phyloP scores from a whole-genome alignment of 2,888 invertebrate species.

The Luperina nickerlii region DNA sequence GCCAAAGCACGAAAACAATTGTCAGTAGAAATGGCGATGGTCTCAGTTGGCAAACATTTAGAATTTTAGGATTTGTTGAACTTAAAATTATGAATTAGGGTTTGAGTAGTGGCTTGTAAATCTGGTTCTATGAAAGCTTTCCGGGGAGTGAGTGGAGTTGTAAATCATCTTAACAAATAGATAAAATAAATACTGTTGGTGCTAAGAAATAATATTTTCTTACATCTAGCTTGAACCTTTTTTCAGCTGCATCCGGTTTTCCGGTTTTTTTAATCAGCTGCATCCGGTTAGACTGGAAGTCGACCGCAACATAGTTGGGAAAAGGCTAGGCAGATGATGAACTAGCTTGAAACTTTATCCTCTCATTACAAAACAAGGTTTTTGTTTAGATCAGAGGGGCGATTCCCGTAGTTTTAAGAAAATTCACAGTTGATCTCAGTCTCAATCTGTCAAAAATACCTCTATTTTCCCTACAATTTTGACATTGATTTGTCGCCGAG shows the following conservation, averaged over 20 bases:
- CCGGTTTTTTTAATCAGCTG: too few species aligned
- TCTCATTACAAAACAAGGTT: not conserved
- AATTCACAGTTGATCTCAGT: too few species aligned
- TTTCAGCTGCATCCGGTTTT: too few species aligned
- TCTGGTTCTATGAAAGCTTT: not conserved
- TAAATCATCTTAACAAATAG: slow-evolving; percentile 31
- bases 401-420: too few species aligned
- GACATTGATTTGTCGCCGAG: too few species aligned
- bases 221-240: not conserved
- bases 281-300: too few species aligned
- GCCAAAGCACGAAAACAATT: slow-evolving; percentile 80
- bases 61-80: slow-evolving; percentile 46
- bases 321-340: too few species aligned
- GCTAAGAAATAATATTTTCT: not conserved
- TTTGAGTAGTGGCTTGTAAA: slow-evolving; percentile 21
- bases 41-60: slow-evolving; percentile 70
- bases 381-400: too few species aligned
- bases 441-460: too few species aligned
- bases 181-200: slow-evolving; percentile 5
- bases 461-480: too few species aligned
- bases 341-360: not conserved
- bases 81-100: slow-evolving; percentile 44
- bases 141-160: not conserved
- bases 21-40: slow-evolving; percentile 58
- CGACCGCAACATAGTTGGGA: too few species aligned